Conservation (phyloP, 2,113 vertebrate genomes). For the Steatornis caripensis region DNA sequence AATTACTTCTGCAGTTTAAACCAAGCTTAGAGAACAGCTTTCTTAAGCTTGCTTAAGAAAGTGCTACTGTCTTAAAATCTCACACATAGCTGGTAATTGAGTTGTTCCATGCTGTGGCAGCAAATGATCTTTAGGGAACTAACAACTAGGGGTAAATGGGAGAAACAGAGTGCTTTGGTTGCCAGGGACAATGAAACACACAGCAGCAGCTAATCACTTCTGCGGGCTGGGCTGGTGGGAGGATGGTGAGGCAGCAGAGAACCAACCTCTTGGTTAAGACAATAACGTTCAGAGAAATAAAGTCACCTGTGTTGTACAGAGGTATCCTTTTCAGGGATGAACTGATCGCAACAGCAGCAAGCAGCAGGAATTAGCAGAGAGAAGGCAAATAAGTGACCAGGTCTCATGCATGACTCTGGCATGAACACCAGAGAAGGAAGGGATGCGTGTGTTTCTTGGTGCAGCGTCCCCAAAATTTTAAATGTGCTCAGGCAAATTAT, state of each 20-base stretch:
- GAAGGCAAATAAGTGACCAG: neutral
- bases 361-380: neutral
- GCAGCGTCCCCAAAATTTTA: accelerated
- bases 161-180: neutral
- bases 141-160: no score
- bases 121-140: neutral
- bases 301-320: neutral
- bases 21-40: neutral
- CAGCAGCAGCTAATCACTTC: neutral
- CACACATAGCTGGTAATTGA: neutral
- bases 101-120: neutral
- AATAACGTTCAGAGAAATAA: neutral
- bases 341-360: accelerated
- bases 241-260: neutral
- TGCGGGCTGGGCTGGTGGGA: neutral
- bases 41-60: neutral
- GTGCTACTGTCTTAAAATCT: neutral
- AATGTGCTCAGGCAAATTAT: accelerated
- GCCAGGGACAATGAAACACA: neutral
- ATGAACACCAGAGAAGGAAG: neutral
- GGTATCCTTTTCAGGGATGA: neutral
- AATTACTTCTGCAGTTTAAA: neutral
- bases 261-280: neutral
- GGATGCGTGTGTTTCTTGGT: neutral
- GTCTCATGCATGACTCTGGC: neutral